Conservation (phyloP, 1,140 invertebrate genomes). For the Bombus confusus region DNA sequence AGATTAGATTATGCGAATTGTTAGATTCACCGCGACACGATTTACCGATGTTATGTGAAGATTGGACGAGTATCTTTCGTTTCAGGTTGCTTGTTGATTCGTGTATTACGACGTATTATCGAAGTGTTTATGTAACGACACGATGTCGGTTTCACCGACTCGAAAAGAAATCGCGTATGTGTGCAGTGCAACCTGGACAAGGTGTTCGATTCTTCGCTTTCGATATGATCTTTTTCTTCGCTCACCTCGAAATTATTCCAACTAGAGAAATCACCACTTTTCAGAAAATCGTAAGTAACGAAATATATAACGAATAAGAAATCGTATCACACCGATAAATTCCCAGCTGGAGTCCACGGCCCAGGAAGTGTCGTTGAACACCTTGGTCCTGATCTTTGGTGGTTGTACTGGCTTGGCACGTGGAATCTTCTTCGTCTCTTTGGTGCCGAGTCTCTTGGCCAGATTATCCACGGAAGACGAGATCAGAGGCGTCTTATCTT, state of each 20-base stretch:
- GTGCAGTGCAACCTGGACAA: no score
- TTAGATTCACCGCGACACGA: background rate
- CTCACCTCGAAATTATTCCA: background rate
- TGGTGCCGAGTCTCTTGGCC: slow-evolving; percentile 80
- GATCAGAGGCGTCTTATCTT: slow-evolving; percentile 81
- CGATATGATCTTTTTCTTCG: no score
- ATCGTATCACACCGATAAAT: slow-evolving; percentile 87
- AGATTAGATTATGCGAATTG: background rate
- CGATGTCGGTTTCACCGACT: background rate
- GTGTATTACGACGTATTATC: no score
- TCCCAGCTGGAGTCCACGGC: slow-evolving; percentile 94
- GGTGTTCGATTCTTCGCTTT: background rate
- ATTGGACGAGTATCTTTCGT: background rate
- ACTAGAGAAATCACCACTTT: background rate
- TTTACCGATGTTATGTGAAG: background rate
- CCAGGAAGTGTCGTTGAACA: slow-evolving; percentile 88
- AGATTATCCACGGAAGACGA: slow-evolving; percentile 89
- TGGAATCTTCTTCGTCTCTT: slow-evolving; percentile 81
- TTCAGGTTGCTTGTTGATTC: no score
- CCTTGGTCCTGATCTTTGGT: slow-evolving; percentile 85
- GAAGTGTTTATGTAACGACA: background rate
- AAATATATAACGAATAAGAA: background rate
- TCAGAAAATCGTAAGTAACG: background rate
- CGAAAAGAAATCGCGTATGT: no score
- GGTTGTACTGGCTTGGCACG: slow-evolving; percentile 88